Conservation (phyloP, 2,113 vertebrate genomes). For the Apodemus sylvaticus region DNA sequence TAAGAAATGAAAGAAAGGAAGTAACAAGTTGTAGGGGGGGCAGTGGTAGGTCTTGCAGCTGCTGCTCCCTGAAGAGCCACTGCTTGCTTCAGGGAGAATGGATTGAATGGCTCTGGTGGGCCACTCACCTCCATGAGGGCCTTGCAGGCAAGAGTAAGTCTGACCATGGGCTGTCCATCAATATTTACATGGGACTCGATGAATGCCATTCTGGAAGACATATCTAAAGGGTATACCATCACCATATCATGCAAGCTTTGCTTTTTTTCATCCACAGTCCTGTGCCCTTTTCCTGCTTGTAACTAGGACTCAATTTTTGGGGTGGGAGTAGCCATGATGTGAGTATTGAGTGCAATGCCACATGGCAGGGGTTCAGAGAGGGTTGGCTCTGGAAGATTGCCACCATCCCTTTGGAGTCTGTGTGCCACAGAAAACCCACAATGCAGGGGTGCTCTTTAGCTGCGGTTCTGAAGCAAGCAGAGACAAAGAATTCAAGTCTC, state of each 20-base stretch:
- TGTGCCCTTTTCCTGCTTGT: background rate
- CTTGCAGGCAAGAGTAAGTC: no score
- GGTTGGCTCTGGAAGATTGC: background rate
- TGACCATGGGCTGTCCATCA: background rate
- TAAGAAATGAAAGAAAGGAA: background rate
- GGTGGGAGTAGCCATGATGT: background rate
- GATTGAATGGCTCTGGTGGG: background rate
- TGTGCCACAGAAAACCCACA: background rate
- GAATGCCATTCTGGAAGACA: background rate
- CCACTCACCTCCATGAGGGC: background rate
- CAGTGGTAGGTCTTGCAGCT: background rate
- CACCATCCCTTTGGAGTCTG: background rate
- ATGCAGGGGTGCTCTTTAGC: fast-evolving
- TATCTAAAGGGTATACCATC: background rate
- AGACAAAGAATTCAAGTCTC: background rate
- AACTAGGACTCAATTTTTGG: background rate
- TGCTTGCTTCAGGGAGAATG: background rate
- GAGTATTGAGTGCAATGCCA: background rate
- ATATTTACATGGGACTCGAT: background rate
- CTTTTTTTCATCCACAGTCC: background rate
- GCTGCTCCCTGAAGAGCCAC: background rate
- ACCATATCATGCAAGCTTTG: background rate
- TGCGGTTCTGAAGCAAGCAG: background rate
- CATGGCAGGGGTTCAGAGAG: fast-evolving
- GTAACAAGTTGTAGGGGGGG: no score